A percentile compares a stretch with the other conserved stretches of the same genome.
Conservation (phyloP, 2,888 invertebrate genomes). For the Polymixis lichenea region DNA sequence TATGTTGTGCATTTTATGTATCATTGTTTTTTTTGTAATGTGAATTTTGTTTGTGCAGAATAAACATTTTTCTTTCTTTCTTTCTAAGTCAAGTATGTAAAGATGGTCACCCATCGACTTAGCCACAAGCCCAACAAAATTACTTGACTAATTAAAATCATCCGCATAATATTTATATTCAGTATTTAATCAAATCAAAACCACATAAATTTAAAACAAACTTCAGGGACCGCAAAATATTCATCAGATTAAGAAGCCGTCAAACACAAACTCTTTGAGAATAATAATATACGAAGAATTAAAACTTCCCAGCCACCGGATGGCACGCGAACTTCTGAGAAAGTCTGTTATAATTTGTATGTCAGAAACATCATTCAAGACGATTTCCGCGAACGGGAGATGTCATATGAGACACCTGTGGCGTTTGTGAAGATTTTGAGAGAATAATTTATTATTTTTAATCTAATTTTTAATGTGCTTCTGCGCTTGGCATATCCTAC, state of each 20-base stretch:
- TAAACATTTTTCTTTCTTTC: too few species aligned
- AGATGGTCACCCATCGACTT: too few species aligned
- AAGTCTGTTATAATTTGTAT: conserved; percentile 51
- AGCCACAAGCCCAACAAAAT: too few species aligned
- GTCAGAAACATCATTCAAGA: conserved; percentile 36
- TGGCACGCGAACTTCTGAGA: conserved; percentile 41
- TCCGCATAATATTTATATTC: neutral
- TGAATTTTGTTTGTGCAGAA: too few species aligned
- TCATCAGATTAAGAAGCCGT: conserved; percentile 8
- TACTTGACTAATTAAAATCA: too few species aligned
- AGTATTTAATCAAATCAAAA: conserved; percentile 14
- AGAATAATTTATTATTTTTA: neutral
- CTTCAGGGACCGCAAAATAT: neutral
- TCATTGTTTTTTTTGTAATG: too few species aligned
- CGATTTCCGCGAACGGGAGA: conserved; percentile 18
- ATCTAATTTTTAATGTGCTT: neutral
- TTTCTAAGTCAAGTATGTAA: too few species aligned
- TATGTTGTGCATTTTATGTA: too few species aligned
- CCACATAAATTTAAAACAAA: neutral
- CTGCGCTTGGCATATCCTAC: too few species aligned
- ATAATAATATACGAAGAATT: conserved; percentile 30
- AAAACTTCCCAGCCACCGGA: conserved; percentile 13
- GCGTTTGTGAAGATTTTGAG: neutral
- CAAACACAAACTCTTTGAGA: conserved; percentile 29
- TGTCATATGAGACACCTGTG: conserved; percentile 27